Evolutionary conservation across 2,113 vertebrate genomes (phyloP).

Genomic region (Scalopus aquaticus): DNA sequence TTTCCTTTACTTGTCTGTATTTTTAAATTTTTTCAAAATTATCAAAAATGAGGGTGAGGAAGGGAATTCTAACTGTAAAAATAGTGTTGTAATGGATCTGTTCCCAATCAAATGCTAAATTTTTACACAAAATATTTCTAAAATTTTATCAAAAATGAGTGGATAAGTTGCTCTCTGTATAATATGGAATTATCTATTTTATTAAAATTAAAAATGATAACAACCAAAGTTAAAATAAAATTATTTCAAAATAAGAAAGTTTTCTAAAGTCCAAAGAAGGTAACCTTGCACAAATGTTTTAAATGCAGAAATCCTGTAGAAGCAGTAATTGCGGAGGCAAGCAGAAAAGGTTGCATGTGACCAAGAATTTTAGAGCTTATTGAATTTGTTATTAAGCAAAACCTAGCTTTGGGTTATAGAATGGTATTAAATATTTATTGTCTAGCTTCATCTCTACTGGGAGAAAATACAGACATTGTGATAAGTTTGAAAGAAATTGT

Average conservation of each 20-base stretch:
- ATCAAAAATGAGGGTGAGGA: slow-evolving; percentile 40
- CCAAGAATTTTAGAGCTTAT: background rate
- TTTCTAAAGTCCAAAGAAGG: background rate
- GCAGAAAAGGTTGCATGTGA: background rate
- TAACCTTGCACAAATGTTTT: background rate
- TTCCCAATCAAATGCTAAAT: slow-evolving; percentile 61
- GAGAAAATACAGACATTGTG: background rate
- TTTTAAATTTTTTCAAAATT: slow-evolving; percentile 68
- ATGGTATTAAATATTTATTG: background rate
- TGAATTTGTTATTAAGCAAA: background rate
- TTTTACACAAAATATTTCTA: slow-evolving; percentile 78
- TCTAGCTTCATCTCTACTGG: background rate
- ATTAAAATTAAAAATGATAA: slow-evolving; percentile 73
- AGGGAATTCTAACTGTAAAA: slow-evolving; percentile 64
- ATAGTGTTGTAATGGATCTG: slow-evolving; percentile 54
- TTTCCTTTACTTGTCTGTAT: slow-evolving; percentile 79
- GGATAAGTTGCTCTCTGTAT: slow-evolving; percentile 71
- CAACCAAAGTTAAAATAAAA: background rate
- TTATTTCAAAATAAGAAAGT: background rate
- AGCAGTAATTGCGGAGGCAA: background rate
- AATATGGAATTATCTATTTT: slow-evolving; percentile 78
- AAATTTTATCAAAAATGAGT: slow-evolving; percentile 70
- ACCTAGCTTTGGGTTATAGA: background rate
- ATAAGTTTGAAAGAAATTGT: background rate
- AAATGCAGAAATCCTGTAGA: background rate